These are phyloP conservation scores for Bujurquina vittata DNA, from an alignment of 2,113 vertebrate species.

Conservation along the genomic window DNA sequence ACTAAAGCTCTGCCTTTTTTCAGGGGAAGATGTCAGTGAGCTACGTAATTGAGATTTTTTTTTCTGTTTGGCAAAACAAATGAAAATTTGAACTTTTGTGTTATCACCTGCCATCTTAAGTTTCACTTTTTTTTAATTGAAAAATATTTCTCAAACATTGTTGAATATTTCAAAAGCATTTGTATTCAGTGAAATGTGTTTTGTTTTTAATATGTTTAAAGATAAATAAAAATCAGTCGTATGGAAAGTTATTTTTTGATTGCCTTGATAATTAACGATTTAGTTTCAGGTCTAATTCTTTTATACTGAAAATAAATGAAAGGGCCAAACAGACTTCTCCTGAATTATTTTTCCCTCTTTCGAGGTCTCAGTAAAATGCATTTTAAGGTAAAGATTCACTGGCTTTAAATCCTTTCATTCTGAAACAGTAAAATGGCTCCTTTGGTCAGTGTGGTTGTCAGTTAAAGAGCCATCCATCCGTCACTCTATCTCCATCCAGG, in stretches of 20 bases:
- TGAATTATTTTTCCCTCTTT: rapidly evolving
- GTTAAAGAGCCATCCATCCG: rapidly evolving
- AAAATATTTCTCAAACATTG: neutral
- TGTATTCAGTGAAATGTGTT: neutral
- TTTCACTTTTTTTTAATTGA: neutral
- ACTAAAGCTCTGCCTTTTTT: neutral
- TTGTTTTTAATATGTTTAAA: neutral
- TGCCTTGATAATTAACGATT: neutral
- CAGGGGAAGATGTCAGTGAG: neutral
- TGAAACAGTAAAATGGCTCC: neutral
- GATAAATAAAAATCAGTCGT: neutral
- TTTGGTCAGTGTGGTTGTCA: neutral
- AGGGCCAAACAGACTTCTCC: rapidly evolving
- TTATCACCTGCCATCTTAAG: neutral
- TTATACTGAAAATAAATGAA: too few species aligned
- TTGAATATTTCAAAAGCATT: neutral
- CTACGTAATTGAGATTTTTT: neutral
- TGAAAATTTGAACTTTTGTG: neutral
- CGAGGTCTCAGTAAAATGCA: neutral
- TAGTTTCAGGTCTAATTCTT: neutral
- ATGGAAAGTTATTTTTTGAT: neutral
- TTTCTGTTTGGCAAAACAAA: neutral
- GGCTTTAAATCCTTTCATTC: neutral
- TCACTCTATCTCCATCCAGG: neutral
- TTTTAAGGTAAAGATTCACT: neutral